Conservation (phyloP, 2,888 invertebrate species). For the Morinoia aosen region DNA sequence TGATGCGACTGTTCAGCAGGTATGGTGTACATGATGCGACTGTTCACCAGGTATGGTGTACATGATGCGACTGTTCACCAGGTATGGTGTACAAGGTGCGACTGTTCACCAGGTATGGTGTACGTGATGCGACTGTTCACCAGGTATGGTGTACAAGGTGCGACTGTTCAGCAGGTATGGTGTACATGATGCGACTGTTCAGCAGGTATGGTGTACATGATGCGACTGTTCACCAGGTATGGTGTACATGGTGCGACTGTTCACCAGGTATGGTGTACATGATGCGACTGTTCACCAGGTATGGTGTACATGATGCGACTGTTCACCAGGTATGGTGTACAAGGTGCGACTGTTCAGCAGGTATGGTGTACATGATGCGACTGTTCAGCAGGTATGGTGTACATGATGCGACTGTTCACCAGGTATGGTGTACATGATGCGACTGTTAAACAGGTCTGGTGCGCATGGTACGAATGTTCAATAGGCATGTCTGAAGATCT, state of each 20-base stretch:
- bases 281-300: too few relatives aligned
- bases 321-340: too few relatives aligned
- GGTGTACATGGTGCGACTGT: background rate
- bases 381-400: conserved; percentile 99
- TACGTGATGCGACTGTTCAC: too few relatives aligned
- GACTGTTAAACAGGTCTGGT: conserved; percentile 46
- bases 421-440: conserved; percentile 67
- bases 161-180: too few relatives aligned
- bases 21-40: too few relatives aligned
- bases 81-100: background rate
- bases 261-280: background rate
- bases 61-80: background rate
- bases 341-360: too few relatives aligned
- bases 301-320: too few relatives aligned
- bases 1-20: background rate
- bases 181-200: too few relatives aligned
- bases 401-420: too few relatives aligned
- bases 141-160: too few relatives aligned
- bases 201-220: background rate
- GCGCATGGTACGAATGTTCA: background rate
- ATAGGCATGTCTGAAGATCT: background rate
- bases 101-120: background rate
- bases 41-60: background rate
- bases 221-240: background rate
- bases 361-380: too few relatives aligned